These are phyloP conservation scores for Scaptomyza parva DNA, from an alignment of 2,888 invertebrate species.

Conservation along the genomic window DNA sequence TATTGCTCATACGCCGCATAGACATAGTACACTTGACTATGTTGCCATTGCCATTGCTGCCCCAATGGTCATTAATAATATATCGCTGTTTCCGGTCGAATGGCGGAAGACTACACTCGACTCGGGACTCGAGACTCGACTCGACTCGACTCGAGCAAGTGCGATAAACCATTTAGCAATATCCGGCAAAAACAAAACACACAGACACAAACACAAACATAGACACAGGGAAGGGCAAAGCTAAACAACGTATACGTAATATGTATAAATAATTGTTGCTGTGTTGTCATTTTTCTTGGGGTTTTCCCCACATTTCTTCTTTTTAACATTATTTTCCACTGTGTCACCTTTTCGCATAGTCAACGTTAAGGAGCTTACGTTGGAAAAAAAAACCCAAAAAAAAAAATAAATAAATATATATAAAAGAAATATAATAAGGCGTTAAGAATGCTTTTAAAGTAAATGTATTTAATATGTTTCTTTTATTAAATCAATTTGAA, in stretches of 20 bases:
- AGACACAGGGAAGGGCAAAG: constrained; percentile 7
- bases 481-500: background rate
- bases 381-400: background rate
- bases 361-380: background rate
- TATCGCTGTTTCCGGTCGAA: constrained; percentile 59
- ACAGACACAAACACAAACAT: background rate
- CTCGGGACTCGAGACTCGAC: too few relatives aligned
- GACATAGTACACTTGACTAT: constrained; percentile 54
- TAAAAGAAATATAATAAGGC: too few relatives aligned
- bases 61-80: constrained; percentile 70
- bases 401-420: background rate
- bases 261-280: constrained; percentile 39
- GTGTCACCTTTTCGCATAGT: constrained; percentile 1
- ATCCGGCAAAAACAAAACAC: constrained; percentile 51
- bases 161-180: constrained; percentile 79
- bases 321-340: background rate
- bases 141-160: constrained; percentile 58
- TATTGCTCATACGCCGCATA: constrained; percentile 73
- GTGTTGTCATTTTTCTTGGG: constrained; percentile 5
- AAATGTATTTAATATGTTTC: too few relatives aligned
- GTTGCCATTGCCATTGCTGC: constrained; percentile 16
- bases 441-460: too few relatives aligned
- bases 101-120: constrained; percentile 28
- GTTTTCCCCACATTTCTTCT: background rate
- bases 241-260: constrained; percentile 35